Base-by-base conservation (phyloP, 2,888 invertebrate species). In the Drosophila kambysellisi region DNA sequence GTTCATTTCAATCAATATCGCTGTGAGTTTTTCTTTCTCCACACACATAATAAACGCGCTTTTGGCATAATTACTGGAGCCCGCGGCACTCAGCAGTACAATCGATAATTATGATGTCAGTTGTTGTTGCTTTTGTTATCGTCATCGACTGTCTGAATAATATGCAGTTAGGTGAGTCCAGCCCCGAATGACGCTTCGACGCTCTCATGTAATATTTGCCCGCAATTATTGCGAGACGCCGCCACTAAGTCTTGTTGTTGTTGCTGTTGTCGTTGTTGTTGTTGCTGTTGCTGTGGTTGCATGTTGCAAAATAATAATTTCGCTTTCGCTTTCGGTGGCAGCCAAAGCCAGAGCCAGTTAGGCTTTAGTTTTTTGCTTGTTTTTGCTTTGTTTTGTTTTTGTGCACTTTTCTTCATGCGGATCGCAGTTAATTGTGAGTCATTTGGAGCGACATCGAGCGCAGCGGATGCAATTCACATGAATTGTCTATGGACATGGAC, bases 281-380 rank as follows among this genome's bases (percentile, higher is more conserved):
- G 25, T 15, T 60, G 46, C 29, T 68, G 76, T 57, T 73, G 56
- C 32, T 70, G 70, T 69, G 81, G 89, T 81, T 90, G 85, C 89
- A 89, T 90, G 85, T 85, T 89, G 88, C 91, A 87, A 81, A 52
- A 89, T 81, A 87, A 83, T 74, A 66, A 78, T 90, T 90, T 89
- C 72, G 89, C 87, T 89, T 89, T 89, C 71, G 76, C 76, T 77
- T 80, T 76, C 70, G 53, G 53, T 32, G 68, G 68, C 52, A 71
- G 52, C 39, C 46, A 70, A 35, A 64, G 60, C 46, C 63, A 64
- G 43, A 58, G 66, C 52, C 56, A 73, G 79, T 61, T 89, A 69
- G 73, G 76, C 83, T 64, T 78, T 63, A 54, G 59, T n/a, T 54
- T 29, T 37, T 25, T 35, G 20, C 8, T 37, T 15, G 17, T n/a